Conservation (phyloP, 2,888 invertebrate genomes). For the Brachyptera putata region DNA sequence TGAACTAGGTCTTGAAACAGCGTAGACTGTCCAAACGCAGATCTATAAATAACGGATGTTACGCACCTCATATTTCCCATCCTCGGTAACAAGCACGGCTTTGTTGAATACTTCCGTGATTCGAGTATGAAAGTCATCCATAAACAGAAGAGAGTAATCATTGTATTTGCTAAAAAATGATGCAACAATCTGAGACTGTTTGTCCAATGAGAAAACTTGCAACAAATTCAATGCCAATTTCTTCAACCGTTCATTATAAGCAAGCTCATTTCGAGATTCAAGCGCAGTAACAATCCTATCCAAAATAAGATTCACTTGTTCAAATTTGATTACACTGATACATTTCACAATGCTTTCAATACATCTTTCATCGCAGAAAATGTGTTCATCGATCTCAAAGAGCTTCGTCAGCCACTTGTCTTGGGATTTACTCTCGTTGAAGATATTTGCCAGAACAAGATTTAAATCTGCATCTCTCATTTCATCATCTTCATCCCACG, state of each 20-base stretch:
- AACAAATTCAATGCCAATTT: neutral
- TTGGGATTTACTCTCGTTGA: conserved; percentile 18
- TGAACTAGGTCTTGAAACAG: no score
- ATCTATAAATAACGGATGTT: neutral
- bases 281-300: neutral
- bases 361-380: conserved; percentile 19
- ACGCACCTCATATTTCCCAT: neutral
- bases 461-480: conserved; percentile 27
- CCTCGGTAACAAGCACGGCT: neutral
- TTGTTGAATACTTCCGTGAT: conserved; percentile 13
- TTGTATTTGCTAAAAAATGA: neutral
- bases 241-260: neutral
- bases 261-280: neutral
- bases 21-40: no score
- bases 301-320: conserved; percentile 23
- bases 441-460: conserved; percentile 23
- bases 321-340: conserved; percentile 23
- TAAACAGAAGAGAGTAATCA: neutral
- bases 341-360: conserved; percentile 19
- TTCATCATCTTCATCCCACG: conserved; percentile 32
- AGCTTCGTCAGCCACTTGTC: conserved; percentile 31
- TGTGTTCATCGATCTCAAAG: conserved; percentile 1
- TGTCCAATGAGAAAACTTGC: neutral
- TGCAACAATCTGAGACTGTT: neutral
- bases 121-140: neutral